Conservation (phyloP, 2,113 vertebrate species). For the Columbina picui region DNA sequence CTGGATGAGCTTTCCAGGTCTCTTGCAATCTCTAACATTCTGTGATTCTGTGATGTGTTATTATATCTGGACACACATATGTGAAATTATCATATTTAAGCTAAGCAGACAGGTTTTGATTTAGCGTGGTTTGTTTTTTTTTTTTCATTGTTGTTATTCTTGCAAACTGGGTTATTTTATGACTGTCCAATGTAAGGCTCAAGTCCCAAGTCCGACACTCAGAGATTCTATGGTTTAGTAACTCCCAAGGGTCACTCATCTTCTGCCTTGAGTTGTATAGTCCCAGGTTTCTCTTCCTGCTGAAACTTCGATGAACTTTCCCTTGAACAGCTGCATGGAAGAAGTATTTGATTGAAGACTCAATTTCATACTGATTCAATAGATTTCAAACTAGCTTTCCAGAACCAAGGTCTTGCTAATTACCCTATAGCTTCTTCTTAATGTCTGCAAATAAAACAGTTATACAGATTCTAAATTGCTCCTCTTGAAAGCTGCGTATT, state of each 20-base stretch:
- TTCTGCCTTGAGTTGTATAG: neutral
- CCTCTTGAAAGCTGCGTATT: constrained; percentile 23
- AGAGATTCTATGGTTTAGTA: neutral
- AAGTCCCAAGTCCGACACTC: neutral
- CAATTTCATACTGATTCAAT: neutral
- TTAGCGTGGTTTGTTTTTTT: neutral
- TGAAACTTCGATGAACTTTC: neutral
- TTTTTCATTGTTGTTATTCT: neutral
- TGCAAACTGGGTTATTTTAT: neutral
- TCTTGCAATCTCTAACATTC: too few relatives aligned
- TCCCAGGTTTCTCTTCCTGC: neutral
- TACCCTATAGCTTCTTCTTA: constrained; percentile 1
- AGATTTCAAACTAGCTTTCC: constrained; percentile 5
- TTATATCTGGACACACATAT: neutral
- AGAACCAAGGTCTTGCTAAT: constrained; percentile 21
- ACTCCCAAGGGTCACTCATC: neutral
- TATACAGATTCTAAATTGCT: constrained; percentile 2
- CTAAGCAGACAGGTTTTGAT: neutral
- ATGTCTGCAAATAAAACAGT: constrained; percentile 5
- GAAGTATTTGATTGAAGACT: neutral
- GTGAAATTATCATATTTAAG: neutral
- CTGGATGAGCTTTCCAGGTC: too few relatives aligned
- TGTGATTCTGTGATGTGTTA: too few relatives aligned
- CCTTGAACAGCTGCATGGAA: neutral
- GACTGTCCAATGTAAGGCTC: neutral